These are phyloP conservation scores for Drosophila parabipectinata DNA, from an alignment of 1,140 invertebrate species.

Conservation along the genomic window DNA sequence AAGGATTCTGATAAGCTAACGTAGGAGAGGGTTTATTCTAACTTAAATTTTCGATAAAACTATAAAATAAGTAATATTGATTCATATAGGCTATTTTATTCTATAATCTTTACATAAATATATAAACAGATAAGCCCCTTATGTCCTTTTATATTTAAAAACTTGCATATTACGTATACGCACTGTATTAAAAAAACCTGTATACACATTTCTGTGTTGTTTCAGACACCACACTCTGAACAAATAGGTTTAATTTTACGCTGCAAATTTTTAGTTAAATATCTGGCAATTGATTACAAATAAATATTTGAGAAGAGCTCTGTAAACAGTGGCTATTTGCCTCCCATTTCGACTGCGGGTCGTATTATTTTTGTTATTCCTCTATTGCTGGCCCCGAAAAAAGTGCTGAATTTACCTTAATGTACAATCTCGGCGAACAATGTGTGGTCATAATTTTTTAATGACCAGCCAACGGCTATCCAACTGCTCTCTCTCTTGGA, in stretches of 20 bases:
- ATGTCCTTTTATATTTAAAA: not conserved
- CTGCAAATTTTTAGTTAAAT: not conserved
- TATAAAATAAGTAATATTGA: too few relatives aligned
- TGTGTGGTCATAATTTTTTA: conserved; percentile 77
- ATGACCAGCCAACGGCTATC: conserved; percentile 59
- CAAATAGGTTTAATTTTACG: not conserved
- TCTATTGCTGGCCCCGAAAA: conserved; percentile 14
- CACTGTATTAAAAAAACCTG: not conserved
- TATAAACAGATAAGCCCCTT: too few relatives aligned
- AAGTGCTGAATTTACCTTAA: conserved; percentile 50
- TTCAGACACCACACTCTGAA: not conserved
- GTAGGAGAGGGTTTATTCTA: too few relatives aligned
- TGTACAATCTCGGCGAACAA: conserved; percentile 53
- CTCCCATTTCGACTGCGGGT: conserved; percentile 16
- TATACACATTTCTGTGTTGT: not conserved
- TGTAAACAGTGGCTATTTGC: conserved; percentile 12
- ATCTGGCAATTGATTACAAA: conserved; percentile 27
- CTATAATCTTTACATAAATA: too few relatives aligned
- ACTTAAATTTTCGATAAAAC: too few relatives aligned
- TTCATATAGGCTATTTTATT: too few relatives aligned
- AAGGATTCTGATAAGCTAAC: too few relatives aligned
- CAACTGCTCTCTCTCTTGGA: conserved; percentile 4
- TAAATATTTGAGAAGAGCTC: conserved; percentile 25
- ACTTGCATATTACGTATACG: not conserved
- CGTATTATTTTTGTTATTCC: conserved; percentile 41